Evolutionary conservation across 2,797 vertebrate species (phyloP).

Genomic region (Syndactyla subalaris): DNA sequence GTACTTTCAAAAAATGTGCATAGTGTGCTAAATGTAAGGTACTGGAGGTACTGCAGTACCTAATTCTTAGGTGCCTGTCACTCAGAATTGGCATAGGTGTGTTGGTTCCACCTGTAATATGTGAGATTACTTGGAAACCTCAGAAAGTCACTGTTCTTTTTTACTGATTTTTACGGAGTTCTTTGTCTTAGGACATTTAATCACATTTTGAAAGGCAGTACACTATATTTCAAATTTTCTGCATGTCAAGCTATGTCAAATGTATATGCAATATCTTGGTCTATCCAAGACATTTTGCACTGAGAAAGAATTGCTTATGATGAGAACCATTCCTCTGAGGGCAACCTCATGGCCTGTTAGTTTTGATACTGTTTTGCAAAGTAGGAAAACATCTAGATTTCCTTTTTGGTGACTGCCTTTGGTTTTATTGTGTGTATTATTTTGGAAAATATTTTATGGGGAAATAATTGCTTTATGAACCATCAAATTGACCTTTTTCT

Average conservation of each 20-base stretch:
- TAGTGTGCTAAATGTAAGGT: background rate
- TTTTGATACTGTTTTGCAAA: background rate
- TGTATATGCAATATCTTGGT: background rate
- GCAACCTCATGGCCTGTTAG: background rate
- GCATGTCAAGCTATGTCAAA: background rate
- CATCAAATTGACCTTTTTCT: slow-evolving; percentile 15
- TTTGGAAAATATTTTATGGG: background rate
- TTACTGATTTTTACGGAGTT: background rate
- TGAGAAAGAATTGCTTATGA: background rate
- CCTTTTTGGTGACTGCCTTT: background rate
- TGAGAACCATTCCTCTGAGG: background rate
- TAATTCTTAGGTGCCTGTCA: background rate
- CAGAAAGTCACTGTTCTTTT: background rate
- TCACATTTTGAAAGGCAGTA: background rate
- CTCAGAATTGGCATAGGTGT: background rate
- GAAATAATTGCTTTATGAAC: slow-evolving; percentile 15
- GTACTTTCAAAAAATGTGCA: background rate
- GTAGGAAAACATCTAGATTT: background rate
- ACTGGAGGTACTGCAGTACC: background rate
- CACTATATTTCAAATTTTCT: background rate
- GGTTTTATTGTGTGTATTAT: background rate
- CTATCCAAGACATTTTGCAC: background rate
- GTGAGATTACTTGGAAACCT: background rate
- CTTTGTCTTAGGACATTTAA: background rate
- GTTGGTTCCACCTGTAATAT: background rate